Percentiles rank a stretch among this genome's conserved stretches.
Evolutionary conservation across 1,140 invertebrate genomes (phyloP).

Genomic region (Danaus plexippus): DNA sequence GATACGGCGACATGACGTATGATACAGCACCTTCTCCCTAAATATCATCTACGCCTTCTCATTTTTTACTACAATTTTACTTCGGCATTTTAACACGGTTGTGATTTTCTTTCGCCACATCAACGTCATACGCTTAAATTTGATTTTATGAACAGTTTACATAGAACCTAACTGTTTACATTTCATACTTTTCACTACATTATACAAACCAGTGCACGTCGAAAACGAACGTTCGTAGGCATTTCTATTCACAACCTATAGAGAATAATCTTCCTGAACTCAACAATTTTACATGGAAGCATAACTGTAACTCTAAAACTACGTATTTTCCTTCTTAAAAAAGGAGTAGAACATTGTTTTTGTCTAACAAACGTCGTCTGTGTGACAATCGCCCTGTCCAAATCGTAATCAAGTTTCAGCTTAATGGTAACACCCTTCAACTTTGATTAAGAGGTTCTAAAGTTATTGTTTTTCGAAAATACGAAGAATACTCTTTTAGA

Average conservation of each 20-base stretch:
- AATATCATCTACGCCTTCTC: slow-evolving; percentile 61
- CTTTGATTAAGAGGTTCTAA: slow-evolving; percentile 10
- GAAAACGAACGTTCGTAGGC: slow-evolving; percentile 40
- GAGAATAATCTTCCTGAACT: slow-evolving; percentile 39
- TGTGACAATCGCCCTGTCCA: slow-evolving; percentile 65
- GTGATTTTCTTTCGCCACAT: slow-evolving; percentile 56
- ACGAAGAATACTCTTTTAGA: slow-evolving; percentile 5
- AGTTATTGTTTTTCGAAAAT: neutral
- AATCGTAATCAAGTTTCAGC: slow-evolving; percentile 48
- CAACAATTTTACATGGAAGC: slow-evolving; percentile 62
- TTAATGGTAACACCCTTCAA: slow-evolving; percentile 46
- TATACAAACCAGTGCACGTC: slow-evolving; percentile 50
- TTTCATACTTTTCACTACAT: slow-evolving; percentile 36
- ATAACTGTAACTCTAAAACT: slow-evolving; percentile 30
- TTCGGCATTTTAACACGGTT: slow-evolving; percentile 57
- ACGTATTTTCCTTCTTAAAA: slow-evolving; percentile 21
- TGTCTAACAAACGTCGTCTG: slow-evolving; percentile 36
- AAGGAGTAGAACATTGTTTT: slow-evolving; percentile 4
- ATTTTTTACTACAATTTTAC: slow-evolving; percentile 50
- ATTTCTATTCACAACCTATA: slow-evolving; percentile 36
- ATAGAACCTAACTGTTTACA: slow-evolving; percentile 51
- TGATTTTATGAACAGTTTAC: slow-evolving; percentile 53
- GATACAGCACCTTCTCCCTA: slow-evolving; percentile 73
- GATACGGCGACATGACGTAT: slow-evolving; percentile 99
- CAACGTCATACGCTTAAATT: slow-evolving; percentile 56